phyloP scores from a whole-genome alignment of 2,888 invertebrate genomes.

The Ramazzottius varieornatus region DNA sequence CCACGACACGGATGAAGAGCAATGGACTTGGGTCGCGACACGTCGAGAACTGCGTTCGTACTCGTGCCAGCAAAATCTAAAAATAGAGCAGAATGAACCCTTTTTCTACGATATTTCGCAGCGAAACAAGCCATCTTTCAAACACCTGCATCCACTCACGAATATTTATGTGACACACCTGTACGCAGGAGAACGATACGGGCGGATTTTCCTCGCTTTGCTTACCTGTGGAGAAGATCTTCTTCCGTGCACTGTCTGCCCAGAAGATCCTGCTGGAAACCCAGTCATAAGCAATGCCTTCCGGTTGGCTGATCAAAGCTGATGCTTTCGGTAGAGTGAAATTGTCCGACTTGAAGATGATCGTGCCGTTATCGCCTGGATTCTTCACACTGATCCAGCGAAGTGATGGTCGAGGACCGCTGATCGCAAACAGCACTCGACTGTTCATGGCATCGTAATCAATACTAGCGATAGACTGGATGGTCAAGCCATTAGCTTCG shows the following conservation, averaged over 20 bases:
- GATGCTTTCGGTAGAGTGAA: not conserved
- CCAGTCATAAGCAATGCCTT: slow-evolving; percentile 89
- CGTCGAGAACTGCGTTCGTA: slow-evolving; percentile 66
- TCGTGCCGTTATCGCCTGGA: not conserved
- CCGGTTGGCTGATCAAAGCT: slow-evolving; percentile 32
- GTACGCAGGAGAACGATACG: too few species aligned
- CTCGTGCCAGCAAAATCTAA: slow-evolving; percentile 63
- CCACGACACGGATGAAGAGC: slow-evolving; percentile 69
- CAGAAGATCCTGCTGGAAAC: slow-evolving; percentile 87
- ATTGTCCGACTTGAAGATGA: slow-evolving; percentile 3
- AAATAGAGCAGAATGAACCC: slow-evolving; percentile 12
- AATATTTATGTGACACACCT: too few species aligned
- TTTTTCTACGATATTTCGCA: slow-evolving; percentile 7
- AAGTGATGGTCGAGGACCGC: not conserved
- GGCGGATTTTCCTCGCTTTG: too few species aligned
- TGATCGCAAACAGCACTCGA: not conserved
- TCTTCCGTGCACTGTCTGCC: slow-evolving; percentile 81
- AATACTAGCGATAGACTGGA: slow-evolving; percentile 10
- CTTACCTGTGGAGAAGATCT: slow-evolving; percentile 45
- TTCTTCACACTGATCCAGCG: not conserved
- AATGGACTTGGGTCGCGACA: slow-evolving; percentile 73
- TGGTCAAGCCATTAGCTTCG: slow-evolving; percentile 30
- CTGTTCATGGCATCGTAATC: slow-evolving; percentile 6
- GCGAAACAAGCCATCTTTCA: too few species aligned
- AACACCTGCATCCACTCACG: too few species aligned